Conservation (phyloP, 1,140 invertebrate genomes). For the Drosophila azteca region DNA sequence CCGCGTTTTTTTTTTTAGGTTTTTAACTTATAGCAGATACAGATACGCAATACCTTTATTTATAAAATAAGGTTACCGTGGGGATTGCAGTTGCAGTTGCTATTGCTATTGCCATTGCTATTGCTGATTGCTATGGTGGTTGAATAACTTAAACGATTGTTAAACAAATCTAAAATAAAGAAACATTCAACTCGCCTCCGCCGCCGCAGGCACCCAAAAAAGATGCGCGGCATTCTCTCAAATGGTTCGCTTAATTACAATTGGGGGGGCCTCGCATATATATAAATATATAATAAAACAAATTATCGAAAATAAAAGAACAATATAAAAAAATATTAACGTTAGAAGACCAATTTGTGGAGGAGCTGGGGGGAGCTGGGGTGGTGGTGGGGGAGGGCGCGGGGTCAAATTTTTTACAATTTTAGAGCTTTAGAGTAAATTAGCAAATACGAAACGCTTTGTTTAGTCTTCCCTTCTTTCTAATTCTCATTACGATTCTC, state of each 20-base stretch:
- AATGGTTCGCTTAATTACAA: slow-evolving; percentile 36
- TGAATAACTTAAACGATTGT: slow-evolving; percentile 27
- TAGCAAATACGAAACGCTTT: slow-evolving; percentile 31
- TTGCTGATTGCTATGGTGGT: no score
- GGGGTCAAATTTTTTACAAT: slow-evolving; percentile 3
- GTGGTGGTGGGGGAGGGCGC: slow-evolving; percentile 8
- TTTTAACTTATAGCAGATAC: slow-evolving; percentile 61
- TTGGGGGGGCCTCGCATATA: slow-evolving; percentile 2
- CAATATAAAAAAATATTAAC: slow-evolving; percentile 8
- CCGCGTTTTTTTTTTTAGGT: slow-evolving; percentile 19
- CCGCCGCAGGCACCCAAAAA: slow-evolving; percentile 10
- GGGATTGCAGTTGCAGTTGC: slow-evolving; percentile 3
- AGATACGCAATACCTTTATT: slow-evolving; percentile 39
- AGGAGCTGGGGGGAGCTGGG: no score
- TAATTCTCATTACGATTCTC: slow-evolving; percentile 1
- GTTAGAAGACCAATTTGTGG: slow-evolving; percentile 16
- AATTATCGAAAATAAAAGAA: slow-evolving; percentile 31
- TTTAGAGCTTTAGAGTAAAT: slow-evolving; percentile 12
- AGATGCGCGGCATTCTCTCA: slow-evolving; percentile 1
- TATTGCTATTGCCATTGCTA: no score
- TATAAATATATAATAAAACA: slow-evolving; percentile 39
- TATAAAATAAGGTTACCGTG: slow-evolving; percentile 57
- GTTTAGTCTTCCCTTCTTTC: slow-evolving; percentile 8
- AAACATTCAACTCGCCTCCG: slow-evolving; percentile 3
- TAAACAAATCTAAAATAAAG: slow-evolving; percentile 34